Evolutionary conservation across 2,113 vertebrate species (phyloP).

Genomic region (Cisticola juncidis): DNA sequence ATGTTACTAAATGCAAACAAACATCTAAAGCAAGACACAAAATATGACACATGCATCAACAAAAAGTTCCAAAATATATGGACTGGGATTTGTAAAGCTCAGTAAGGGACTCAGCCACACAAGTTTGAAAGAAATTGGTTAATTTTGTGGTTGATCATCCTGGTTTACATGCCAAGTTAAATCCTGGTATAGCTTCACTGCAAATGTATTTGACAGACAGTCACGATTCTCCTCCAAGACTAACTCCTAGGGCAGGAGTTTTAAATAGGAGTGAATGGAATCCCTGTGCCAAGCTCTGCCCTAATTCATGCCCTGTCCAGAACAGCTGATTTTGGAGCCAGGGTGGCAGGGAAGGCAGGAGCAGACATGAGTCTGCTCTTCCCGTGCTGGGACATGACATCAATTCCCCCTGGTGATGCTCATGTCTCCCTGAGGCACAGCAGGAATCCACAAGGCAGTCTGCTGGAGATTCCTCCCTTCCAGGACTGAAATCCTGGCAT

Average conservation of each 20-base stretch:
- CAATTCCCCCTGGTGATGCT: not conserved
- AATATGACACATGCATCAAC: not conserved
- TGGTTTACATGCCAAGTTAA: not conserved
- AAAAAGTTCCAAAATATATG: not conserved
- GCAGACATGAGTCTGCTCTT: conserved; percentile 47
- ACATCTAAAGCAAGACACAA: not conserved
- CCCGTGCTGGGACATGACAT: conserved; percentile 11
- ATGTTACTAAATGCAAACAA: conserved; percentile 6
- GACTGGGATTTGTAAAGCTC: not conserved
- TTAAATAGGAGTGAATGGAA: conserved; percentile 42
- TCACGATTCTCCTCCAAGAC: conserved; percentile 26
- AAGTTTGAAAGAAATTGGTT: not conserved
- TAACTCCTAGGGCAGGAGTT: conserved; percentile 2
- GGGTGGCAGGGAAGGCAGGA: not conserved
- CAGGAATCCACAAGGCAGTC: not conserved
- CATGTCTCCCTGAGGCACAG: not conserved
- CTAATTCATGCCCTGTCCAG: conserved; percentile 5
- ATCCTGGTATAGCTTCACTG: not conserved
- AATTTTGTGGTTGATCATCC: not conserved
- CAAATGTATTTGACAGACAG: not conserved
- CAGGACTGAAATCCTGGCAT: not conserved
- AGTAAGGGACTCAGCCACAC: not conserved
- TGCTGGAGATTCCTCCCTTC: not conserved
- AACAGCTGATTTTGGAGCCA: conserved; percentile 25
- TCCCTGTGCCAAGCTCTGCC: not conserved